These are phyloP conservation scores for Cotesia typhae DNA, from an alignment of 1,140 invertebrate genomes.

Conservation along the genomic window DNA sequence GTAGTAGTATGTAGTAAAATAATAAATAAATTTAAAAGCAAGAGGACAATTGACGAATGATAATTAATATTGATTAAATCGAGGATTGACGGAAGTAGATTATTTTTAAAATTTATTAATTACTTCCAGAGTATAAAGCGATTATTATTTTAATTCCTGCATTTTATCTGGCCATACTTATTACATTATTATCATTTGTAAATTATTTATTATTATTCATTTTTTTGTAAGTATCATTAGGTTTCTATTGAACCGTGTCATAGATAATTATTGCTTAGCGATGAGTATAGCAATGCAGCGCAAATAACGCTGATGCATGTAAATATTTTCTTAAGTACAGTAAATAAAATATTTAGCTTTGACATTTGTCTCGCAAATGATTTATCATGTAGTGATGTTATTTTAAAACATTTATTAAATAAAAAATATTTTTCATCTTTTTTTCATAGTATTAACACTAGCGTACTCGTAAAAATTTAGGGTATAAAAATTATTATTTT, in stretches of 20 bases:
- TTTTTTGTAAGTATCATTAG: background rate
- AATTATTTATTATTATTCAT: constrained; percentile 1
- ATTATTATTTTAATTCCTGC: constrained; percentile 50
- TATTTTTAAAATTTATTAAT: constrained; percentile 49
- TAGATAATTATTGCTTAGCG: constrained; percentile 21
- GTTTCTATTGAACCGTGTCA: constrained; percentile 11
- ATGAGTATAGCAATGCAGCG: background rate
- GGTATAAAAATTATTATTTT: constrained; percentile 27
- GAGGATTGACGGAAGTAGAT: constrained; percentile 39
- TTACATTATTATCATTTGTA: constrained; percentile 11
- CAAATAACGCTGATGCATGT: background rate
- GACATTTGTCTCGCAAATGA: constrained; percentile 19
- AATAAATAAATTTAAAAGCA: constrained; percentile 4
- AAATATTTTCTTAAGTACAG: constrained; percentile 18
- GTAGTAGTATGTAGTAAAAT: background rate
- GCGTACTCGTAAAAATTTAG: background rate
- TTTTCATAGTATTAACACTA: background rate
- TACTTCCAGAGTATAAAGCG: constrained; percentile 44
- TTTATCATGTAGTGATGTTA: background rate
- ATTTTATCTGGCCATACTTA: constrained; percentile 38
- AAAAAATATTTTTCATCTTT: background rate
- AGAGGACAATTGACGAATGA: background rate
- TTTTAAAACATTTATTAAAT: constrained; percentile 5
- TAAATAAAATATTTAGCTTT: constrained; percentile 5
- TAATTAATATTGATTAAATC: background rate